phyloP scores from a whole-genome alignment of 2,797 vertebrate genomes.

The Manis crassicaudata region DNA sequence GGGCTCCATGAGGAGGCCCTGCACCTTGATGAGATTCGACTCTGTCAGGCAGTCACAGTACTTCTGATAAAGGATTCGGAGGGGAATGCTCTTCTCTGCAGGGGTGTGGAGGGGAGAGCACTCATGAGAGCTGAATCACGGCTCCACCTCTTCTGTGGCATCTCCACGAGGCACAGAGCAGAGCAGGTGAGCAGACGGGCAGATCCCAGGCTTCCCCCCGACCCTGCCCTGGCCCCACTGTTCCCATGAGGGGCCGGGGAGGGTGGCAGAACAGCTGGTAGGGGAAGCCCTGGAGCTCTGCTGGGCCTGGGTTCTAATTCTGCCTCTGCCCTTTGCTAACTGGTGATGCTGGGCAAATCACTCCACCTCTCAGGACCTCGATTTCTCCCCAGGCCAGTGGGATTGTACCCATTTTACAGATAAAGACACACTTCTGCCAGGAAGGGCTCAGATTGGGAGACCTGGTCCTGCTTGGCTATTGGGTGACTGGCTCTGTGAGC shows the following conservation, averaged over 20 bases:
- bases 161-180: neutral
- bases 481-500: neutral
- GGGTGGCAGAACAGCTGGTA: neutral
- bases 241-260: neutral
- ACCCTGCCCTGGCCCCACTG: neutral
- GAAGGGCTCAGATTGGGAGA: neutral
- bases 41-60: conserved; percentile 89
- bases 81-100: conserved; percentile 89
- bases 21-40: conserved; percentile 94
- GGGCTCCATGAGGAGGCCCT: conserved; percentile 89
- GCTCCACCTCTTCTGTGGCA: neutral
- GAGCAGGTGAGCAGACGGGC: neutral
- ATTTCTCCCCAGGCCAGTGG: neutral
- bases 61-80: conserved; percentile 91
- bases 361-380: neutral
- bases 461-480: neutral
- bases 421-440: neutral
- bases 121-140: neutral
- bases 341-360: neutral
- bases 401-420: neutral
- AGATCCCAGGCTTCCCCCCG: neutral
- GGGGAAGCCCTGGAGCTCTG: too few species aligned
- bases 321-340: neutral
- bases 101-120: neutral
- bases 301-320: neutral